These are phyloP conservation scores for Polylopha cassiicola DNA, from an alignment of 2,888 invertebrate genomes.

Conservation along the genomic window DNA sequence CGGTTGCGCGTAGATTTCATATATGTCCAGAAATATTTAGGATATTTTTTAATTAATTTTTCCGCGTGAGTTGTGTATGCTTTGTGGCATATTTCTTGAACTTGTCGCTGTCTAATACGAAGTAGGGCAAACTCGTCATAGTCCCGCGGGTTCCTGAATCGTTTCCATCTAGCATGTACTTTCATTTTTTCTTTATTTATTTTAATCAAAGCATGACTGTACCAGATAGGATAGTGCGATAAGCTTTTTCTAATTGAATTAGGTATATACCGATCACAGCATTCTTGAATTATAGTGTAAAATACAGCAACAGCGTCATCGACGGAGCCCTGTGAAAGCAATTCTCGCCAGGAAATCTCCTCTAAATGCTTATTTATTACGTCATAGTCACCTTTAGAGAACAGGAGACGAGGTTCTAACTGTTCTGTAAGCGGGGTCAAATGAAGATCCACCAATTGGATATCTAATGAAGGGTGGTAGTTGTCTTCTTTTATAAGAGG, in stretches of 20 bases:
- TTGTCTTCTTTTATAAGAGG: not conserved
- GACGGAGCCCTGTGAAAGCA: not conserved
- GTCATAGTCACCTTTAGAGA: not conserved
- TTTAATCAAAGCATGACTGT: not conserved
- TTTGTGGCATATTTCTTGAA: not conserved
- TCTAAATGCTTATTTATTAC: not conserved
- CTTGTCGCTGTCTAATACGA: not conserved
- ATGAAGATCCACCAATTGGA: not conserved
- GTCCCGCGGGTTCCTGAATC: not conserved
- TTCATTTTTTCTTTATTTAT: not conserved
- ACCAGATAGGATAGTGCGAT: not conserved
- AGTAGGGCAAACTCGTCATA: not conserved
- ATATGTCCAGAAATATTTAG: conserved; percentile 1
- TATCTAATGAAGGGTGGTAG: not conserved
- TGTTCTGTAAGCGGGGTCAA: not conserved
- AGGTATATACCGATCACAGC: not conserved
- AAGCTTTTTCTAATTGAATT: no score
- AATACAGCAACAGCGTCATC: not conserved
- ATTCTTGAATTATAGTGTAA: not conserved
- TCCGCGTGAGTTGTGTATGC: not conserved
- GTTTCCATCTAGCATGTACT: not conserved
- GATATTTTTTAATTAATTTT: not conserved
- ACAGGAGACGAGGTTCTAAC: not conserved
- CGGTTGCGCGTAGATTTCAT: not conserved
- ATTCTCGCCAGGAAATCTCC: not conserved